Evolutionary conservation across 2,797 vertebrate species (phyloP).

Genomic region (Spinibarbus caldwelli): DNA sequence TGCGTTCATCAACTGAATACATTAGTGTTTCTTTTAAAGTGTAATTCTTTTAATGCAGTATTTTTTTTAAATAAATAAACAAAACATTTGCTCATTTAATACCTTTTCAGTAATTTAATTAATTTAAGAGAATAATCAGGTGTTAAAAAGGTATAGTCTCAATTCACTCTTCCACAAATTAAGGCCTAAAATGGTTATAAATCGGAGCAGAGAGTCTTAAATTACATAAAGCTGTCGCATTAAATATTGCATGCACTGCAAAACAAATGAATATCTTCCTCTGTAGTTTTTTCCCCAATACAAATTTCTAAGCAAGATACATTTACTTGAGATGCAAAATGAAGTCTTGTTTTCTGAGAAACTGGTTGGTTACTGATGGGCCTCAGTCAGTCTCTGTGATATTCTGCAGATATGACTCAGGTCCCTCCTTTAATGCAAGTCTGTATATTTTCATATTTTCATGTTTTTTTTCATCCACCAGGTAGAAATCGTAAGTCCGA

Average conservation of each 20-base stretch:
- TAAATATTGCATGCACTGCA: neutral
- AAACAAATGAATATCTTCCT: neutral
- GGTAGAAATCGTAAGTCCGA: neutral
- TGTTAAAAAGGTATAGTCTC: neutral
- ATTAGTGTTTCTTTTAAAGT: neutral
- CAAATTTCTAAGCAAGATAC: neutral
- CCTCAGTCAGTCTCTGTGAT: neutral
- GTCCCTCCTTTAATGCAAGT: neutral
- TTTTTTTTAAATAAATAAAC: neutral
- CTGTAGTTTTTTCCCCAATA: neutral
- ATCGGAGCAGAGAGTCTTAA: neutral
- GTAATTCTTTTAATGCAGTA: neutral
- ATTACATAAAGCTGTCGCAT: neutral
- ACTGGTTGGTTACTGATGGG: too few species aligned
- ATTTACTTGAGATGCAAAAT: neutral
- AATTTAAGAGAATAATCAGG: neutral
- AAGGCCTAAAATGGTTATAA: neutral
- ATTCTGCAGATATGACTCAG: neutral
- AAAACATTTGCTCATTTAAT: neutral
- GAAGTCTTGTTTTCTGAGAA: neutral
- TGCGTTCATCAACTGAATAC: neutral
- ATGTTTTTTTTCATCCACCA: neutral
- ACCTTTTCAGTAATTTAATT: too few species aligned
- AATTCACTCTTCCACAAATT: neutral
- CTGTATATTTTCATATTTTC: neutral